Evolutionary conservation across 2,113 vertebrate species (phyloP).

Genomic region (Sylvicapra grimmia): DNA sequence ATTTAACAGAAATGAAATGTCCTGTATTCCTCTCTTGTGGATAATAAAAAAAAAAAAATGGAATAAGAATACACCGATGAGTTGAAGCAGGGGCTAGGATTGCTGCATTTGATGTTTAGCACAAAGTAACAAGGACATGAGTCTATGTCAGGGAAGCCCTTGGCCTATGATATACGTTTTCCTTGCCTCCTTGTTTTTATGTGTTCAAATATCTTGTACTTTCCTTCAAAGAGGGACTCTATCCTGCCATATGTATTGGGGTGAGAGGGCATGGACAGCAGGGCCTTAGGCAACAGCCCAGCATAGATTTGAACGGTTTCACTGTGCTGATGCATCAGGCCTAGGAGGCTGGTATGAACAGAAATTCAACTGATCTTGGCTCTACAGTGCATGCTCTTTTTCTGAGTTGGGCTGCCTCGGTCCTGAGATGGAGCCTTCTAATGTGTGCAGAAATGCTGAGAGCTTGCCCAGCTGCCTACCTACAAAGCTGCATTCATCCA

Average conservation of each 20-base stretch:
- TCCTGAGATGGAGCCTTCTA: neutral
- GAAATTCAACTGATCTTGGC: neutral
- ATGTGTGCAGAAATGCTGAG: neutral
- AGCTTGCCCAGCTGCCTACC: neutral
- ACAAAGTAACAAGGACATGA: neutral
- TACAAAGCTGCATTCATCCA: neutral
- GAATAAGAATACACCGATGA: neutral
- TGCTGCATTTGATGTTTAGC: neutral
- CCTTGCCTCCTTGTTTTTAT: neutral
- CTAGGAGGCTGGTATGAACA: accelerated
- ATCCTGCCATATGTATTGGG: neutral
- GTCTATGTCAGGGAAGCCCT: neutral
- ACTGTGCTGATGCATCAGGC: accelerated
- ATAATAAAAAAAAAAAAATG: neutral
- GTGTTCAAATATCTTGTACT: neutral
- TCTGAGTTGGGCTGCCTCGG: neutral
- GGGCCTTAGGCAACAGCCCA: neutral
- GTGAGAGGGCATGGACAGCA: neutral
- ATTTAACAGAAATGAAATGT: neutral
- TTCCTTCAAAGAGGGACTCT: neutral
- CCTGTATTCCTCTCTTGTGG: neutral
- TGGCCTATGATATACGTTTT: neutral
- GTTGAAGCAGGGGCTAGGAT: neutral
- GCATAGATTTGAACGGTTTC: neutral
- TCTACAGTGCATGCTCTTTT: neutral